A percentile compares a stretch with the other conserved stretches of the same genome.
phyloP scores from a whole-genome alignment of 1,140 invertebrate species.

The Geopemphigus sp. region DNA sequence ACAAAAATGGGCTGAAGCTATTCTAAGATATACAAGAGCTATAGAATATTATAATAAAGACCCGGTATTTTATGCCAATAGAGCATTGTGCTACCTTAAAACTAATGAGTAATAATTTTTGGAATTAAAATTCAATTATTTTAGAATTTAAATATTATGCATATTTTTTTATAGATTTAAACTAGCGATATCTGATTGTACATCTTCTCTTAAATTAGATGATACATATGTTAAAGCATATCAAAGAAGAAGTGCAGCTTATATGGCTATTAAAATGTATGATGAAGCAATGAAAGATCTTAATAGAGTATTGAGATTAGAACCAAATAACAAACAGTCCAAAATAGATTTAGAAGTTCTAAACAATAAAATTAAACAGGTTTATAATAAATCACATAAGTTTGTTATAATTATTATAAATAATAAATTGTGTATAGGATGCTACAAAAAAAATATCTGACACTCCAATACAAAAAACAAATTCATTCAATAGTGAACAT shows the following conservation, averaged over 20 bases:
- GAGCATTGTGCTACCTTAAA: constrained; percentile 84
- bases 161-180: constrained; percentile 62
- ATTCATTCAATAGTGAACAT: neutral
- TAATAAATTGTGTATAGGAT: neutral
- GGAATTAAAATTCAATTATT: neutral
- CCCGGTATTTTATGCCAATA: constrained; percentile 80
- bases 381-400: neutral
- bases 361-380: constrained; percentile 37
- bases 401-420: neutral
- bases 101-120: constrained; percentile 68
- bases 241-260: constrained; percentile 69
- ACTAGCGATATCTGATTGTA: constrained; percentile 73
- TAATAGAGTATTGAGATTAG: constrained; percentile 65
- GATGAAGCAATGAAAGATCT: constrained; percentile 68
- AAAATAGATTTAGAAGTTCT: constrained; percentile 52
- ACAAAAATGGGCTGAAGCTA: constrained; percentile 74
- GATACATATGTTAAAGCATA: constrained; percentile 76
- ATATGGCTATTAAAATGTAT: constrained; percentile 63
- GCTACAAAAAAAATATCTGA: neutral
- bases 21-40: constrained; percentile 76
- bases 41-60: constrained; percentile 74
- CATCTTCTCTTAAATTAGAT: constrained; percentile 68
- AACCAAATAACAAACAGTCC: constrained; percentile 65
- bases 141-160: neutral
- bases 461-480: neutral